A percentile compares a stretch with the other conserved stretches of the same genome.
phyloP scores from a whole-genome alignment of 2,797 vertebrate genomes.

The Ispidina picta region DNA sequence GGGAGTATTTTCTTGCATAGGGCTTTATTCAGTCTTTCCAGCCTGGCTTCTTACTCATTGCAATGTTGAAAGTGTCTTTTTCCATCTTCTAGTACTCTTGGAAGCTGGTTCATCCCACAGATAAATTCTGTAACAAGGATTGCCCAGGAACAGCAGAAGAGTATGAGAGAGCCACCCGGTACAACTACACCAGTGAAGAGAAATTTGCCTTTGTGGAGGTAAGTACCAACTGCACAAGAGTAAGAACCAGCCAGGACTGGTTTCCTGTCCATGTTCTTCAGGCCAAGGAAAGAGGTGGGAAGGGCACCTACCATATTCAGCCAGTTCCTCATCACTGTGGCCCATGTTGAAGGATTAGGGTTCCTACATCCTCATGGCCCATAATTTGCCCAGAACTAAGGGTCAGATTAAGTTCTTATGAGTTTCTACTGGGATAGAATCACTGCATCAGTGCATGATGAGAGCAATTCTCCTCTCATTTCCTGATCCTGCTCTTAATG shows the following conservation, averaged over 20 bases:
- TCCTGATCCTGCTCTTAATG: not conserved
- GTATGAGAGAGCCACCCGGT: constrained; percentile 95
- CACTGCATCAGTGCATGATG: not conserved
- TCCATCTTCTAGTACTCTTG: constrained; percentile 89
- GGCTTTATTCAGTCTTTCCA: not conserved
- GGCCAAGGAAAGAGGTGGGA: not conserved
- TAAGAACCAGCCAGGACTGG: not conserved
- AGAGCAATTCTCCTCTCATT: not conserved
- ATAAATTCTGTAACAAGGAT: constrained; percentile 99
- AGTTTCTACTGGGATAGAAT: not conserved
- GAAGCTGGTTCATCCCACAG: constrained; percentile 98
- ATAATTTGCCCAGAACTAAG: not conserved
- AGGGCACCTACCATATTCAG: not conserved
- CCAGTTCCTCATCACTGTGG: not conserved
- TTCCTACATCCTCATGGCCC: not conserved
- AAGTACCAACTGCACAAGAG: not conserved
- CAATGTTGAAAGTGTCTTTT: not conserved
- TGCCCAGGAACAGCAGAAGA: constrained; percentile 97
- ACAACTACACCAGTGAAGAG: constrained; percentile 99
- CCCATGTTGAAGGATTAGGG: not conserved
- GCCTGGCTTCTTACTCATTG: not conserved
- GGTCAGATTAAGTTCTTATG: not conserved
- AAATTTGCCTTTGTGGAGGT: constrained; percentile 99
- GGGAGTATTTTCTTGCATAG: not conserved
- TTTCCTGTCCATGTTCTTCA: not conserved